Evolutionary conservation across 2,888 invertebrate species (phyloP).

Genomic region (Lymantria dispar): DNA sequence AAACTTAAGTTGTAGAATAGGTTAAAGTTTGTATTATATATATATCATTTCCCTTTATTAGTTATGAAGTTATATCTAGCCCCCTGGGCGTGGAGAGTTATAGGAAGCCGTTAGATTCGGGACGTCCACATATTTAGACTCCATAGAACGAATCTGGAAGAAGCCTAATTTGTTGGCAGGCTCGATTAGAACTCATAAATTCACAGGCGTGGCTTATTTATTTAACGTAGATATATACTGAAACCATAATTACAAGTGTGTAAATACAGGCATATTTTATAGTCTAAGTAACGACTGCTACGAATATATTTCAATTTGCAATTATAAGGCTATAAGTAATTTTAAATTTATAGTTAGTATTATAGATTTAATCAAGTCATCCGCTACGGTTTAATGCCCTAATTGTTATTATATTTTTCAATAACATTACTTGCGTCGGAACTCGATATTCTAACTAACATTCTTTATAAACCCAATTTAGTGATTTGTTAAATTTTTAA

Average conservation of each 20-base stretch:
- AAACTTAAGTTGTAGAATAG: not conserved
- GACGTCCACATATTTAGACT: constrained; percentile 25
- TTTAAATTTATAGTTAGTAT: constrained; percentile 6
- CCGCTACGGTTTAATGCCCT: constrained; percentile 35
- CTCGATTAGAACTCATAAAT: constrained; percentile 32
- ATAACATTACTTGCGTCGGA: constrained; percentile 18
- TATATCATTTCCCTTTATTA: not conserved
- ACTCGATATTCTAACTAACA: constrained; percentile 17
- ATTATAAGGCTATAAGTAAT: constrained; percentile 20
- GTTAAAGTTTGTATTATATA: constrained; percentile 11
- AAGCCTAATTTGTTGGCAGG: constrained; percentile 53
- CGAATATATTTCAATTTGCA: constrained; percentile 19
- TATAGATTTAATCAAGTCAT: constrained; percentile 30
- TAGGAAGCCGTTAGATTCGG: constrained; percentile 44
- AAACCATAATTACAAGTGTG: constrained; percentile 10
- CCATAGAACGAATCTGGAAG: constrained; percentile 42
- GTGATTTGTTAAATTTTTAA: not conserved
- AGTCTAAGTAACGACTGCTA: constrained; percentile 20
- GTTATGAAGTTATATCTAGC: constrained; percentile 7
- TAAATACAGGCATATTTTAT: constrained; percentile 7
- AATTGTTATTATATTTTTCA: constrained; percentile 23
- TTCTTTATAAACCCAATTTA: not conserved
- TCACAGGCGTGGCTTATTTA: constrained; percentile 28
- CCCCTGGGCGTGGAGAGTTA: constrained; percentile 30
- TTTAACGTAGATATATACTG: constrained; percentile 8